Conservation (phyloP, 2,888 invertebrate genomes). For the Adineta ricciae region DNA sequence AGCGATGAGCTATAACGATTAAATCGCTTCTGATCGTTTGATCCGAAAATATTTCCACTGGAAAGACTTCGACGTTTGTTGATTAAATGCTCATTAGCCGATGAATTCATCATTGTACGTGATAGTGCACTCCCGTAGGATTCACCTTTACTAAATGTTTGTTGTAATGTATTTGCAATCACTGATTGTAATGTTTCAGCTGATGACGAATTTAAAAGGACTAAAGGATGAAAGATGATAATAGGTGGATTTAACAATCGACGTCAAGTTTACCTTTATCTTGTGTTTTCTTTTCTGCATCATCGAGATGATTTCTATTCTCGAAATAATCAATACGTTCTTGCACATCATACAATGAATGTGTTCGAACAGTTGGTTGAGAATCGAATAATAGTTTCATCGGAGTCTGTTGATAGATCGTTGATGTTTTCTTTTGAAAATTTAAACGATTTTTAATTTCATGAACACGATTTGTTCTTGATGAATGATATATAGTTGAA, state of each 20-base stretch:
- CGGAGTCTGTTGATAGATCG: not conserved
- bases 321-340: not conserved
- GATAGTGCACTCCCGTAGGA: not conserved
- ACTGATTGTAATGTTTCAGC: not conserved
- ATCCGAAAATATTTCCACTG: not conserved
- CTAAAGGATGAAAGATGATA: not conserved
- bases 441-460: not conserved
- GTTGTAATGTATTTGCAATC: not conserved
- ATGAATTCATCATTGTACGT: not conserved
- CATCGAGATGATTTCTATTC: not conserved
- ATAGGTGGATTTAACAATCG: not conserved
- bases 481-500: not conserved
- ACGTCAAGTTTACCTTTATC: not conserved
- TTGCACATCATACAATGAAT: not conserved
- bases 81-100: not conserved
- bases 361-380: not conserved
- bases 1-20: not conserved
- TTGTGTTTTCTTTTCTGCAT: not conserved
- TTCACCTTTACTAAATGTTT: not conserved
- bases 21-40: not conserved
- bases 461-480: not conserved
- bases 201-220: not conserved
- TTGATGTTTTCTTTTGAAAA: not conserved
- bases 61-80: not conserved
- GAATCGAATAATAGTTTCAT: not conserved